Conservation (phyloP, 1,140 invertebrate species). For the Homarus americanus region DNA sequence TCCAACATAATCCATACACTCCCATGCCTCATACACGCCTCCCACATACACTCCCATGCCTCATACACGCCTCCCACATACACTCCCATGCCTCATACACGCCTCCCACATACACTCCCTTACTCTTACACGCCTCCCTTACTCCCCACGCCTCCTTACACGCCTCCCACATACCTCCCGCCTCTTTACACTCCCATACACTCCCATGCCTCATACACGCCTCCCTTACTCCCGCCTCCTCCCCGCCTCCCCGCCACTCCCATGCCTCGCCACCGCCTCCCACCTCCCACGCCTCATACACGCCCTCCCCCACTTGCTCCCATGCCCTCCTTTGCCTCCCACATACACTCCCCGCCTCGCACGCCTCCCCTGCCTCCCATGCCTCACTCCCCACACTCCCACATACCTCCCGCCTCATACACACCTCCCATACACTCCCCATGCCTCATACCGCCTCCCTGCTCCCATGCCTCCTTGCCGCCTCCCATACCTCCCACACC, state of each 20-base stretch:
- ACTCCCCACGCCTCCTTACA: too few relatives aligned
- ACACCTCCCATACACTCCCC: neutral
- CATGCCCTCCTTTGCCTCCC: neutral
- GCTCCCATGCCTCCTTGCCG: neutral
- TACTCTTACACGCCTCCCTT: too few relatives aligned
- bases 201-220: too few relatives aligned
- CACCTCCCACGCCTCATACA: neutral
- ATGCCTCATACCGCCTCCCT: too few relatives aligned
- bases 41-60: too few relatives aligned
- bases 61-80: too few relatives aligned
- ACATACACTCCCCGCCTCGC: neutral
- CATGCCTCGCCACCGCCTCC: neutral
- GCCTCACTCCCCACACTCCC: neutral
- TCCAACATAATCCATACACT: too few relatives aligned
- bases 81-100: too few relatives aligned
- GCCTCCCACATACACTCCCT: too few relatives aligned
- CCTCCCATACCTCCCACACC: neutral
- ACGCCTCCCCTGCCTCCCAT: neutral
- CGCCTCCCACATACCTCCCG: neutral
- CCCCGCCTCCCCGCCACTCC: neutral
- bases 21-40: too few relatives aligned
- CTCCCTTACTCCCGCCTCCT: too few relatives aligned
- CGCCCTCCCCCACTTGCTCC: neutral
- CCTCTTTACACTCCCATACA: neutral
- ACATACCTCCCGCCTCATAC: constrained; percentile 4